Conservation (phyloP, 2,888 invertebrate genomes). For the Unio delphinus region DNA sequence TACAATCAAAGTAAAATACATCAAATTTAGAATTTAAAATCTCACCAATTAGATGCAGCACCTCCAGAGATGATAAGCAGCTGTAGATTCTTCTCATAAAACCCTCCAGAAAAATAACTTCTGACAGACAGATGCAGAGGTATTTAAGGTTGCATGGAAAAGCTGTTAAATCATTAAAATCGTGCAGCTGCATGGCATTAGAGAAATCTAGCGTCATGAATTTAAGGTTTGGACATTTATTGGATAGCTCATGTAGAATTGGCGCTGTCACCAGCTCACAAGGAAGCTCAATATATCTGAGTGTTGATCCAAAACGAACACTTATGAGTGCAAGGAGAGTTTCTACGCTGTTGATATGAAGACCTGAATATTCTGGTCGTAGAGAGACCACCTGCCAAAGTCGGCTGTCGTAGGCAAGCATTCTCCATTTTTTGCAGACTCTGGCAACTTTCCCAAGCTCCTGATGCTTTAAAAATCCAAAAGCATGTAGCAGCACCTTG, state of each 20-base stretch:
- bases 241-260: conserved; percentile 95
- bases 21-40: neutral
- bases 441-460: conserved; percentile 91
- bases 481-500: conserved; percentile 93
- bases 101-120: conserved; percentile 99
- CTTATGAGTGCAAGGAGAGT: conserved; percentile 86
- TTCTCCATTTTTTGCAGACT: conserved; percentile 96
- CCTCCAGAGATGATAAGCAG: conserved; percentile 97
- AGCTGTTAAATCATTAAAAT: conserved; percentile 98
- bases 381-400: conserved; percentile 97
- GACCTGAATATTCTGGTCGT: conserved; percentile 95
- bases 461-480: conserved; percentile 92
- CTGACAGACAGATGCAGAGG: conserved; percentile 96
- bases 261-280: conserved; percentile 97
- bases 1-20: neutral
- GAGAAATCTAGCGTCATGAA: conserved; percentile 95
- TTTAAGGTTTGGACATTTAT: conserved; percentile 76
- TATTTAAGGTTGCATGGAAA: conserved; percentile 97
- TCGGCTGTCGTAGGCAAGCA: conserved; percentile 93
- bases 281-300: conserved; percentile 77
- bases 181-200: conserved; percentile 91
- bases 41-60: conserved; percentile 93
- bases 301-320: conserved; percentile 73
- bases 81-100: conserved; percentile 99
- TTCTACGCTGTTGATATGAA: conserved; percentile 89